Conservation (phyloP, 2,113 vertebrate genomes). For the Epinephelus moara region DNA sequence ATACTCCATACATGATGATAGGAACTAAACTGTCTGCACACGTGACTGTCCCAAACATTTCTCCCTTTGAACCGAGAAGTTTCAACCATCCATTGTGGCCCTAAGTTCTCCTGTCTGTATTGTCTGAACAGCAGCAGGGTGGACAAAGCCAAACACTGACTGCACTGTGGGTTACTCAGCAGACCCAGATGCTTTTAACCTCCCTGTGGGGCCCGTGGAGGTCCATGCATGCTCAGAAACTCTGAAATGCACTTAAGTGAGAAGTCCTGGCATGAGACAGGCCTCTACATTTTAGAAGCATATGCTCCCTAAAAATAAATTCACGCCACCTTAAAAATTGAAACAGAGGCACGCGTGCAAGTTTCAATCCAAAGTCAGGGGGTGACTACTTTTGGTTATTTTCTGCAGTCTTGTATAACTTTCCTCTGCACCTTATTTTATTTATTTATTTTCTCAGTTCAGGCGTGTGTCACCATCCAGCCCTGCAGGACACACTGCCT, state of each 20-base stretch:
- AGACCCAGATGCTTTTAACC: constrained; percentile 31
- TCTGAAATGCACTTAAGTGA: constrained; percentile 57
- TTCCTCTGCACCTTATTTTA: not conserved
- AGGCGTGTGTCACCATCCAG: not conserved
- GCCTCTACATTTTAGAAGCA: constrained; percentile 31
- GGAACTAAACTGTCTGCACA: too few species aligned
- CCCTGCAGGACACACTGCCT: not conserved
- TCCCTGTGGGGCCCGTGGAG: constrained; percentile 25
- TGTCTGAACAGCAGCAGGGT: not conserved
- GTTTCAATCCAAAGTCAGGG: constrained; percentile 24
- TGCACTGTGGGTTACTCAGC: constrained; percentile 1
- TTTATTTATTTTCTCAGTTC: constrained; percentile 1
- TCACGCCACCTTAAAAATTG: constrained; percentile 41
- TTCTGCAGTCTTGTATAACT: constrained; percentile 1
- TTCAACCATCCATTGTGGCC: not conserved
- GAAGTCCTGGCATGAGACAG: constrained; percentile 33
- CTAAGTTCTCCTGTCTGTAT: not conserved
- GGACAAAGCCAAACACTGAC: constrained; percentile 1
- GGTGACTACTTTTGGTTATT: not conserved
- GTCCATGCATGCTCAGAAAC: constrained; percentile 17
- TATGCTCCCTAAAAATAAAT: constrained; percentile 53
- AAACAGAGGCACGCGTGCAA: constrained; percentile 1
- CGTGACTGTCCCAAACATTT: not conserved
- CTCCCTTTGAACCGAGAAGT: too few species aligned
- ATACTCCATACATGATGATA: not conserved